Evolutionary conservation across 2,888 invertebrate genomes (phyloP), one percentile per base, ranked within the genome.

Genomic region (Danaus chrysippus): DNA sequence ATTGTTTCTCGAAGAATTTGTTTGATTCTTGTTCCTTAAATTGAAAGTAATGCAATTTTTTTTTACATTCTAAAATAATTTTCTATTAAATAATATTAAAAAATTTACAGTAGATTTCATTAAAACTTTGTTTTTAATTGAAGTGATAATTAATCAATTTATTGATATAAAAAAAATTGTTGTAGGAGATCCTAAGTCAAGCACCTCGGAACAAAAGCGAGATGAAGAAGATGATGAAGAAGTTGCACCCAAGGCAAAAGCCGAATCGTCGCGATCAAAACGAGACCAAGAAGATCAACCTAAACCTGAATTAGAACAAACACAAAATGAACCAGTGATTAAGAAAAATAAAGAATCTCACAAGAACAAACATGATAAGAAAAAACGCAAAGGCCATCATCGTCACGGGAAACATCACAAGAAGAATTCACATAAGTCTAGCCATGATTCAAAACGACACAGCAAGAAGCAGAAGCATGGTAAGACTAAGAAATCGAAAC

Each of bases 371-470:
- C 79, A 84, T 58, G 78, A 83, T n/a, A 90, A 87, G 70, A 89
- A 86, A 74, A 92, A 89, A 73, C 86, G 84, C 60, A 92, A 85
- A 71, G 81, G 88, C 2, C 90, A 87, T 64, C 87, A 86, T 70
- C 84, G 86, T 17, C 89, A 87, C 67, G 85, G 88, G 41, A 90
- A 90, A 82, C 90, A 90, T 68, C 87, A 86, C 64, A 86, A 81
- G 65, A 87, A 82, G 65, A 76, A 81, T 62, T 82, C 84, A 19
- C 86, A 81, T 58, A 84, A 83, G 67, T 81, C 83, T 1, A 81
- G 79, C 42, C 84, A 80, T 56, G 78, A 79, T 15, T 70, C 74
- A 10, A 77, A 77, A 42, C 83, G 79, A 70, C 87, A 84, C 61
- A 77, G 82, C 62, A 87, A 82, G 68, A 86, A 82, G 67, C 81